Conservation (phyloP, 35 echinoderm and acorn worm genomes). For the Ophiothrix spiculata region DNA sequence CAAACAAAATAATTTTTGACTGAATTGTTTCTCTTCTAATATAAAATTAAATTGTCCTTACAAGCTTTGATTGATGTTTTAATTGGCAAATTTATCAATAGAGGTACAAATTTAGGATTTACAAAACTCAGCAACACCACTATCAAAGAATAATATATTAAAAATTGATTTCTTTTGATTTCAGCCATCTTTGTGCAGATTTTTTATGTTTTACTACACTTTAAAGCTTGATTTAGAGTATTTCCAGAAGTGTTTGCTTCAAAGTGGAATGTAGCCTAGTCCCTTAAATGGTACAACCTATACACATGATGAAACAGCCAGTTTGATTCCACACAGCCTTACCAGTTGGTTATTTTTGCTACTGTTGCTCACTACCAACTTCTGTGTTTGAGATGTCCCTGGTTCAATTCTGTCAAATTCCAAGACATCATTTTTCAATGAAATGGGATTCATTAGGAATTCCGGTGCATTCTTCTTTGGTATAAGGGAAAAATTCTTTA, state of each 20-base stretch:
- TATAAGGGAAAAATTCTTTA: background rate
- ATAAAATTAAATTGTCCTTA: too few relatives aligned
- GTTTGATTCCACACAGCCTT: background rate
- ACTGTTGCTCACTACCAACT: constrained; percentile 24
- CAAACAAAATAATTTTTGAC: too few relatives aligned
- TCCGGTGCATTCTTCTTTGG: background rate
- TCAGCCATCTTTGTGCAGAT: background rate
- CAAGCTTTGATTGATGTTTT: too few relatives aligned
- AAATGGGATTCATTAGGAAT: background rate
- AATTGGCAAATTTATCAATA: too few relatives aligned
- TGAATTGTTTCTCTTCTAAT: too few relatives aligned
- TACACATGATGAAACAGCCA: background rate
- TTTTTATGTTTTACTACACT: background rate
- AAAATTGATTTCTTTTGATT: background rate
- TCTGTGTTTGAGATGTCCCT: constrained; percentile 12
- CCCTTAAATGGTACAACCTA: background rate
- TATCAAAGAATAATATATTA: background rate
- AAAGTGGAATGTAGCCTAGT: background rate
- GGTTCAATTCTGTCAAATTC: constrained; percentile 10
- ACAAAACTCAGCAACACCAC: too few relatives aligned
- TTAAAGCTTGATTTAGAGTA: too few relatives aligned
- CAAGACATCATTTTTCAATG: constrained; percentile 9
- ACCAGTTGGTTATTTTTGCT: constrained; percentile 12
- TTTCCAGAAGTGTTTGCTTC: too few relatives aligned
- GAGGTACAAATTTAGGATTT: background rate